Evolutionary conservation across 2,888 invertebrate genomes (phyloP), one percentile per base, ranked within the genome.

Genomic region (Chloroclystis v-ata): DNA sequence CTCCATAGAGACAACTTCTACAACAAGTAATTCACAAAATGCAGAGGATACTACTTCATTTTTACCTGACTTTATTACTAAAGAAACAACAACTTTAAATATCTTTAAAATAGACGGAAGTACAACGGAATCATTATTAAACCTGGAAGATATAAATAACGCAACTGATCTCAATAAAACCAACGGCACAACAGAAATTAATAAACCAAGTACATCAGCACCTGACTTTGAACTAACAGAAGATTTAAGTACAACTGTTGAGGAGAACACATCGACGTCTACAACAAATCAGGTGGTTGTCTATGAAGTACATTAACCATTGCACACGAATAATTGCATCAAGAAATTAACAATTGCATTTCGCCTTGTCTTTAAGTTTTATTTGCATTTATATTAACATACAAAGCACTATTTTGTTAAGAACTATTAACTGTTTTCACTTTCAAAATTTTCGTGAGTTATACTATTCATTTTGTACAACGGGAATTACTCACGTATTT

Each of bases 251-350:
- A 37, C 37, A 32, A 5, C 0, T 26, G 47, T n/a, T n/a, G n/a
- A n/a, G n/a, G n/a, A 46, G 45, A 14, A 49, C 55, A 60, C 62
- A 8, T 33, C 54, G 10, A 39, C 57, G 6, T 51, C 51, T 12
- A 41, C 57, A 2, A 52, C 54, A 50, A 60, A 65, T 20, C 65
- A 71, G 71, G 70, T 71, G 62, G 54, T 67, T 67, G 56, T 66
- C 48, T 65, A 49, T 63, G 47, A 59, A 29, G 29, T 43, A 44
- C 41, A 41, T 42, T 47, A 52, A 54, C 52, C 32, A 37, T 30
- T 47, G 48, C 48, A 56, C 48, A 16, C 20, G 46, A 40, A 24
- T 38, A 14, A 39, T 42, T 52, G 37, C 49, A 47, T 25, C 29
- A 42, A 28, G 14, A 6, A 29, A 25, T 14, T 12, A 11, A 47